These are phyloP conservation scores for Microctenopoma stevenorrisi DNA, from an alignment of 2,797 vertebrate genomes.

Conservation along the genomic window DNA sequence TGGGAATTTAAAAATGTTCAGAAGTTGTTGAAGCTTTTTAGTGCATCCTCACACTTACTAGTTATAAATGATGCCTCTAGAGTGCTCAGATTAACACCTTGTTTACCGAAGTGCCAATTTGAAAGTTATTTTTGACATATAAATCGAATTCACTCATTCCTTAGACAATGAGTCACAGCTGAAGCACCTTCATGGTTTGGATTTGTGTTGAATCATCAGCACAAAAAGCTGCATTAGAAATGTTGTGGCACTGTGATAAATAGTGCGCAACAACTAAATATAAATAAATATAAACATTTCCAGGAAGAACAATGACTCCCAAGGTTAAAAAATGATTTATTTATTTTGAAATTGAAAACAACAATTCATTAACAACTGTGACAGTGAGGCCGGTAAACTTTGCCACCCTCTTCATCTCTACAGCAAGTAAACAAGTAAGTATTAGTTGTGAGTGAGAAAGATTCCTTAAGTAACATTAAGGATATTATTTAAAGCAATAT, in stretches of 20 bases:
- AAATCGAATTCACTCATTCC: neutral
- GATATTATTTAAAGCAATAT: neutral
- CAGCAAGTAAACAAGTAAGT: too few species aligned
- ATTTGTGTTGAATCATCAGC: neutral
- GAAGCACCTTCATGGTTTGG: neutral
- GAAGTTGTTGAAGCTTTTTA: constrained; percentile 51
- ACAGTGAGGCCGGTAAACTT: neutral
- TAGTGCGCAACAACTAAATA: neutral
- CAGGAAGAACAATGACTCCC: neutral
- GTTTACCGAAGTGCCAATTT: neutral
- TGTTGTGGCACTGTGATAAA: neutral
- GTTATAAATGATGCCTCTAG: neutral
- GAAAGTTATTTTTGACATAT: neutral
- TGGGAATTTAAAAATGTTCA: constrained; percentile 47
- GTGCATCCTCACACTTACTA: constrained; percentile 13
- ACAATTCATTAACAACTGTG: neutral
- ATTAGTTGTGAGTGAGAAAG: too few species aligned
- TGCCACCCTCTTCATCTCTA: neutral
- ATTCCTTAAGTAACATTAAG: neutral
- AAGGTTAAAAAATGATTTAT: too few species aligned
- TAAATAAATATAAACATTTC: neutral
- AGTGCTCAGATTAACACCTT: neutral
- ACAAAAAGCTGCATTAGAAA: neutral
- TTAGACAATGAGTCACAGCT: neutral
- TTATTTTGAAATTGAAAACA: neutral